Base-by-base conservation (phyloP, 2,888 invertebrate species). In the Xanthorhoe designata region DNA sequence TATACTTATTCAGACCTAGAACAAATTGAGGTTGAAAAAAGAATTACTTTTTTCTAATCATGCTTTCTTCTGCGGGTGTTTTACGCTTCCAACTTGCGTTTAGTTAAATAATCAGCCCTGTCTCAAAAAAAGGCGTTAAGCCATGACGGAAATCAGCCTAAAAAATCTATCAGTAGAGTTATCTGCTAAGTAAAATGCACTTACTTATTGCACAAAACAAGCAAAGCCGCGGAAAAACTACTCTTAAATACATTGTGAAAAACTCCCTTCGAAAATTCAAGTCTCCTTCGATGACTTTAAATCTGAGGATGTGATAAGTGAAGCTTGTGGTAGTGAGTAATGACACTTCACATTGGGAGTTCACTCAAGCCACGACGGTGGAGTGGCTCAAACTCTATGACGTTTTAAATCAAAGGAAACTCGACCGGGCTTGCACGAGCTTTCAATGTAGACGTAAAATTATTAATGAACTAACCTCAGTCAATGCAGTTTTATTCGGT, bases 271-370 rank as follows among this genome's bases (percentile, higher is more conserved):
- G 7, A 61, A 54, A 15, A 55, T 38, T 17, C 24, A n/a, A 45
- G n/a, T 10, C 45, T 45, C 29, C 17, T 47, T 53, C 45, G 32
- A 47, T 19, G 47, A 38, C 49, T 59, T 59, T 24, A 42, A 64
- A 64, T 49, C 47, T 49, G 19, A 64, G 47, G 32, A 47, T 24
- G 53, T 50, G 55, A 50, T 61, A 57, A 57, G 63, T 29, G 52
- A 47, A 54, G 64, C 49, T 54, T 64, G 53, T 32, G 60, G 47
- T 57, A 17, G 32, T 32, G 35, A 59, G 52, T 47, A 47, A 57
- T 53, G 54, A 50, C 54, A 58, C 58, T 64, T 64, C 49, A 58
- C 49, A 58, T 64, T 35, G n/a, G 42, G 24, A 53, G 58, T 53
- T 63, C 57, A 58, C 52, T 58, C 53, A 45, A 63, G 24, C 17